phyloP scores from a whole-genome alignment of 1,140 invertebrate genomes.

The Drosophila carrolli region DNA sequence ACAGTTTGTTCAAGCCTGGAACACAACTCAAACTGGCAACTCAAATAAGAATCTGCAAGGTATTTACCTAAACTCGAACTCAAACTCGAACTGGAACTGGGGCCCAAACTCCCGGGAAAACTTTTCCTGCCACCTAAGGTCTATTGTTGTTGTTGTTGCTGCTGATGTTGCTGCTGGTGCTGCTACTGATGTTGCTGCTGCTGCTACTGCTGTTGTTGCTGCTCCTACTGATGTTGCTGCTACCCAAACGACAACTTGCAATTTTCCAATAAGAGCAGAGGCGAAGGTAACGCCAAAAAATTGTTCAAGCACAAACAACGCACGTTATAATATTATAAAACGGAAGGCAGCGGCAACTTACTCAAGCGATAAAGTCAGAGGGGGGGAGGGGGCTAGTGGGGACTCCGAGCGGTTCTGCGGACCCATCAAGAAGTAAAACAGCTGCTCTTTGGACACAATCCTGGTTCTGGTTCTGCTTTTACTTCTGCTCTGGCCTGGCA shows the following conservation, averaged over 20 bases:
- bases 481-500: slow-evolving; percentile 54
- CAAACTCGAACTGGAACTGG: slow-evolving; percentile 42
- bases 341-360: slow-evolving; percentile 75
- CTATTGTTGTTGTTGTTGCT: slow-evolving; percentile 53
- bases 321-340: slow-evolving; percentile 82
- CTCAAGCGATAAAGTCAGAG: slow-evolving; percentile 77
- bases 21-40: slow-evolving; percentile 55
- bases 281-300: slow-evolving; percentile 78
- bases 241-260: slow-evolving; percentile 65
- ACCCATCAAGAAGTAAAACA: slow-evolving; percentile 79
- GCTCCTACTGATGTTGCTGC: slow-evolving; percentile 3
- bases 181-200: background rate
- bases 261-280: slow-evolving; percentile 77
- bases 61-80: slow-evolving; percentile 75
- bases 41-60: slow-evolving; percentile 73
- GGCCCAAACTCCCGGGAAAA: slow-evolving; percentile 19
- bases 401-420: slow-evolving; percentile 36
- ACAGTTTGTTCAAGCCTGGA: slow-evolving; percentile 52
- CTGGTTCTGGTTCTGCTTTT: slow-evolving; percentile 30
- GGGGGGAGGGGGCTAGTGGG: background rate
- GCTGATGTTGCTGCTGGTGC: slow-evolving; percentile 30
- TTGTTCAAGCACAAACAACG: slow-evolving; percentile 81
- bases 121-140: slow-evolving; percentile 60
- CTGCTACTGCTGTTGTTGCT: slow-evolving; percentile 11
- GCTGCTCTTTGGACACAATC: slow-evolving; percentile 76